Evolutionary conservation across 2,113 vertebrate genomes (phyloP), one percentile per base, ranked within the genome.

Genomic region (Zootoca vivipara): DNA sequence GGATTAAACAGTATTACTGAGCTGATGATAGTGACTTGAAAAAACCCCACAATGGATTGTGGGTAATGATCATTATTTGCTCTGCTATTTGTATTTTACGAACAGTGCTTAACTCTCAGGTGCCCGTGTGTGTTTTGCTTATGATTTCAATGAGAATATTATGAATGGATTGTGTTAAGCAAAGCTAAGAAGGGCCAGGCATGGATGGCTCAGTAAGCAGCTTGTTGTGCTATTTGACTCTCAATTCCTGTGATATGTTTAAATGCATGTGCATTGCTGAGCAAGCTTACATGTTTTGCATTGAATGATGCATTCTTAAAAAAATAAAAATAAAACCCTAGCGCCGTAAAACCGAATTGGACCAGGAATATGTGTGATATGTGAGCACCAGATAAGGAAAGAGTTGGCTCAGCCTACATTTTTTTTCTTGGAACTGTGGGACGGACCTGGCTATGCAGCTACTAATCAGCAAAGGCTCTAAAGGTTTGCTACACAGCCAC

Each of bases 1-100:
- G 94, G 94, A 95, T 95, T 95, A 96, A 91, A 92, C 67, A 89
- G 88, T 81, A 87, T 93, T 94, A 94, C 78, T 72, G 79, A 42
- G 78, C 88, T 38, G 89, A 85, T 56, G 67, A 90, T 78, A 89
- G 78, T 3, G 58, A 84, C 86, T 86, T 85, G 87, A 79, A 93
- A 84, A 73, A 89, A 81, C 1, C 1, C 6, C 77, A 88, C 3
- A 3, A 73, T 22, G 86, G 79, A 73, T 88, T 85, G 62, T 83
- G 90, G 92, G 90, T 89, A 92, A 86, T 35, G 69, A 83, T 78
- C 73, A 72, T 77, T 77, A 67, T 13, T 42, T 16, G 77, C 30
- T 22, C 18, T 8, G 24, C 16, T 7, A 1, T 92, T 90, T 87
- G 88, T 87, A 64, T 91, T 86, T 64, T 64, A 35, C 90, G 87